Conservation (phyloP, 53 echinoderm and acorn worm species). For the Actinopyga echinites region DNA sequence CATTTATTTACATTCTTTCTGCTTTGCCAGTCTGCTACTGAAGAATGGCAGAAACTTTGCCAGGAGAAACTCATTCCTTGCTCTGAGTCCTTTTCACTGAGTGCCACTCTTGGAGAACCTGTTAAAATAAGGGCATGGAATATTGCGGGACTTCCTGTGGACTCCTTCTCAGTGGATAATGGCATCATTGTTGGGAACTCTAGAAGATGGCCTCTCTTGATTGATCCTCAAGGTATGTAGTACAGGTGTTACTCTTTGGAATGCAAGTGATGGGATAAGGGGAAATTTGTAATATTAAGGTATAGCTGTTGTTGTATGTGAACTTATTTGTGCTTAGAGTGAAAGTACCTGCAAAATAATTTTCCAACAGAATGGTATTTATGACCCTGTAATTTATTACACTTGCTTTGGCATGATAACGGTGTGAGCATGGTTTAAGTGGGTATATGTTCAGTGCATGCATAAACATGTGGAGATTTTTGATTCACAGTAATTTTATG, state of each 20-base stretch:
- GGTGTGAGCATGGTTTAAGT: too few relatives aligned
- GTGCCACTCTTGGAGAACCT: constrained; percentile 89
- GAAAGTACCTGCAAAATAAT: too few relatives aligned
- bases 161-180: constrained; percentile 98
- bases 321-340: too few relatives aligned
- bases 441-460: too few relatives aligned
- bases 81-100: constrained; percentile 88
- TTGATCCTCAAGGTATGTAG: constrained; percentile 90
- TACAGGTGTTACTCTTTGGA: neutral
- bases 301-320: too few relatives aligned
- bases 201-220: constrained; percentile 93
- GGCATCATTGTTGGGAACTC: constrained; percentile 95
- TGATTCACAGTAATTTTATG: too few relatives aligned
- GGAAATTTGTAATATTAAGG: too few relatives aligned
- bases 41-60: constrained; percentile 91
- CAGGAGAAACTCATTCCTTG: constrained; percentile 87
- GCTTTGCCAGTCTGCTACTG: constrained; percentile 75
- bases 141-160: constrained; percentile 95
- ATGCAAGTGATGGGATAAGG: neutral
- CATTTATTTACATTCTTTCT: too few relatives aligned
- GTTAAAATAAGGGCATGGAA: constrained; percentile 98
- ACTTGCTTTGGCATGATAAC: too few relatives aligned
- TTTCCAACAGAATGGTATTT: too few relatives aligned
- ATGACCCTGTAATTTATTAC: too few relatives aligned
- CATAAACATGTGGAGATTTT: too few relatives aligned